Base-by-base conservation (phyloP, 1,140 invertebrate species). In the Sitophilus oryzae region DNA sequence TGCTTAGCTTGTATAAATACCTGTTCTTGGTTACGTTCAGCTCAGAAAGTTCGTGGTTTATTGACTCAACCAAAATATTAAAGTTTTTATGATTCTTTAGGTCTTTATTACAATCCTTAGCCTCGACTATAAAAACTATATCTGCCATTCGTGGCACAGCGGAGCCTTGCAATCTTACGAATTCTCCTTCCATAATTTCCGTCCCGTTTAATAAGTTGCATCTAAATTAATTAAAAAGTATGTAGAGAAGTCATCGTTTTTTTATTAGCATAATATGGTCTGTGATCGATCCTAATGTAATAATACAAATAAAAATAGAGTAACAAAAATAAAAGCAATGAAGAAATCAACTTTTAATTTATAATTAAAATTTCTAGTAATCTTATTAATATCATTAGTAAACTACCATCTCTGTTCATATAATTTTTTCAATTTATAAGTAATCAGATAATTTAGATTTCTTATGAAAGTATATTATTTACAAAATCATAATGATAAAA, bases 81-180 rank as follows among this genome's bases (percentile, higher is more conserved):
- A 90, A 79, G 52, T 82, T 85, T 59, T 80, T 81, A 49, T 77
- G 76, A 20, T 73, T 72, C 22, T 74, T 77, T 1, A 85, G 70
- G 55, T 85, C 80, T 34, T 73, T 74, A 72, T 93, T 93, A 66
- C 91, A 95, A 2, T 74, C 69, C 62, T 89, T 89, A 2, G 89
- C 88, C 69, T 95, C 92, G 0, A 95, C 78, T 37, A 95, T 82
- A 66, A 96, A 90, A 21, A 95, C 87, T 0, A 94, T 74, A 68
- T 96, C 93, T 10, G 85, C 81, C 1, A 87, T 85, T 30, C 72
- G 75, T 0, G 83, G 82, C 2, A 83, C 71, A 18, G 74, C 62
- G 3, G 69, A 50, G 1, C 73, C 63, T 1, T 67, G 72, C 2
- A 88, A 64, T 37, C 77, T 71, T 8, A 79, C 70, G 61, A 88